These are phyloP conservation scores for Carapus acus DNA, from an alignment of 2,797 vertebrate genomes.

Conservation along the genomic window DNA sequence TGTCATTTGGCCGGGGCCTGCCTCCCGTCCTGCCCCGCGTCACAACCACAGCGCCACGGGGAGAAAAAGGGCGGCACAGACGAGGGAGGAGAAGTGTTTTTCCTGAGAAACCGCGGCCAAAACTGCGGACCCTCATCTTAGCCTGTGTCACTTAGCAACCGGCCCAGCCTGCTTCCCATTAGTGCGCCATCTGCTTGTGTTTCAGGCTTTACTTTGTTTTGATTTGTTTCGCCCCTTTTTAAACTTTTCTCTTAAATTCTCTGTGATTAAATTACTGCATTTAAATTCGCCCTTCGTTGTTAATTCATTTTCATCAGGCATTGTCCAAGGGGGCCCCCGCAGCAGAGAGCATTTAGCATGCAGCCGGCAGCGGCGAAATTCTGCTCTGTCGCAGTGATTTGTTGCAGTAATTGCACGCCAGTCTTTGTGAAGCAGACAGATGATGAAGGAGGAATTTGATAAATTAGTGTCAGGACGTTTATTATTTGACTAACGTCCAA, in stretches of 20 bases:
- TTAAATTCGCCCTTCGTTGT: conserved; percentile 44
- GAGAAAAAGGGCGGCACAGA: conserved; percentile 61
- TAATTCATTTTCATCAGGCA: conserved; percentile 58
- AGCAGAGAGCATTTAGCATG: conserved; percentile 33
- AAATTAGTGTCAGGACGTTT: conserved; percentile 37
- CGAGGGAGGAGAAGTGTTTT: conserved; percentile 69
- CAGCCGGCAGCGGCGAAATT: conserved; percentile 29
- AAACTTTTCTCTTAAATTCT: conserved; percentile 53
- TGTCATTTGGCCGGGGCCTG: conserved; percentile 76
- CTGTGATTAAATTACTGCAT: conserved; percentile 58
- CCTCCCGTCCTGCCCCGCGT: conserved; percentile 69
- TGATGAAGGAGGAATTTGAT: conserved; percentile 34
- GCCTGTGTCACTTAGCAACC: conserved; percentile 75
- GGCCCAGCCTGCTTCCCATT: conserved; percentile 71
- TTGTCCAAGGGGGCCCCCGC: conserved; percentile 32
- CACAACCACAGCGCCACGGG: conserved; percentile 64
- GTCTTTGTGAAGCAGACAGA: conserved; percentile 28
- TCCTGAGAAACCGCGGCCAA: conserved; percentile 66
- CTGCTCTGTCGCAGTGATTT: conserved; percentile 34
- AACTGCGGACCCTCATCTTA: conserved; percentile 67
- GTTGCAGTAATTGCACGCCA: conserved; percentile 39
- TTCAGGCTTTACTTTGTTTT: conserved; percentile 67
- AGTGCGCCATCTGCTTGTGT: conserved; percentile 67
- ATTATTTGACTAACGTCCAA: conserved; percentile 26
- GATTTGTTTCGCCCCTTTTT: conserved; percentile 61